These are phyloP conservation scores for Lordiphosa clarofinis DNA, from an alignment of 1,140 invertebrate genomes.

Conservation along the genomic window DNA sequence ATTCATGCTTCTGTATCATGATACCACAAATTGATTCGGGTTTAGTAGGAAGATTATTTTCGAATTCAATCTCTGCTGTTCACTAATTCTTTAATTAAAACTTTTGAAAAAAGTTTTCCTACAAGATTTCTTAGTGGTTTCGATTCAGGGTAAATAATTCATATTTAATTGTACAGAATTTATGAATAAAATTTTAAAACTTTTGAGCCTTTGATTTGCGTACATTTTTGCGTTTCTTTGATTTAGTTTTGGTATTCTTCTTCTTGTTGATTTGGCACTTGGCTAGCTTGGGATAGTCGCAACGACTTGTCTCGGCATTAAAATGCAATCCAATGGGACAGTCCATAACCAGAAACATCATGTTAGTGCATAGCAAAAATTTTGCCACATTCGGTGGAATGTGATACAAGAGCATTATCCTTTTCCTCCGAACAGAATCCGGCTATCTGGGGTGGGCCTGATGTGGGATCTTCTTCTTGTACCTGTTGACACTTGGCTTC, in stretches of 20 bases:
- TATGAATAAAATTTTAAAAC: too few relatives aligned
- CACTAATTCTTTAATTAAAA: too few relatives aligned
- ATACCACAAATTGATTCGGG: too few relatives aligned
- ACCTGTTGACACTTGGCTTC: slow-evolving; percentile 45
- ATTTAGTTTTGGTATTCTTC: slow-evolving; percentile 27
- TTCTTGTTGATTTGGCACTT: slow-evolving; percentile 41
- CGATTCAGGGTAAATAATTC: too few relatives aligned
- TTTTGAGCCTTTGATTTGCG: neutral
- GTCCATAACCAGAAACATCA: slow-evolving; percentile 56
- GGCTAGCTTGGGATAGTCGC: slow-evolving; percentile 65
- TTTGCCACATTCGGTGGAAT: slow-evolving; percentile 53
- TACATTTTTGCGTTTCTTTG: slow-evolving; percentile 1
- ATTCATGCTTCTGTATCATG: too few relatives aligned
- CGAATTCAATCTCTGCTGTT: too few relatives aligned
- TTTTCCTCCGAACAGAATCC: slow-evolving; percentile 47
- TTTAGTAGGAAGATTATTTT: too few relatives aligned
- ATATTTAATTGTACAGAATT: too few relatives aligned
- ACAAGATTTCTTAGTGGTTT: too few relatives aligned
- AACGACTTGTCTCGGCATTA: slow-evolving; percentile 42
- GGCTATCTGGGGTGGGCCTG: slow-evolving; percentile 28
- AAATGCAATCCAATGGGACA: slow-evolving; percentile 69
- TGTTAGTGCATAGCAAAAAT: slow-evolving; percentile 62
- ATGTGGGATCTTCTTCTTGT: slow-evolving; percentile 1
- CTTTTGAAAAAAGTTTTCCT: too few relatives aligned
- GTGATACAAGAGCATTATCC: slow-evolving; percentile 45